A percentile compares a stretch with the other conserved stretches of the same genome.
phyloP scores from a whole-genome alignment of 2,113 vertebrate species.

The Chloropsis hardwickii region DNA sequence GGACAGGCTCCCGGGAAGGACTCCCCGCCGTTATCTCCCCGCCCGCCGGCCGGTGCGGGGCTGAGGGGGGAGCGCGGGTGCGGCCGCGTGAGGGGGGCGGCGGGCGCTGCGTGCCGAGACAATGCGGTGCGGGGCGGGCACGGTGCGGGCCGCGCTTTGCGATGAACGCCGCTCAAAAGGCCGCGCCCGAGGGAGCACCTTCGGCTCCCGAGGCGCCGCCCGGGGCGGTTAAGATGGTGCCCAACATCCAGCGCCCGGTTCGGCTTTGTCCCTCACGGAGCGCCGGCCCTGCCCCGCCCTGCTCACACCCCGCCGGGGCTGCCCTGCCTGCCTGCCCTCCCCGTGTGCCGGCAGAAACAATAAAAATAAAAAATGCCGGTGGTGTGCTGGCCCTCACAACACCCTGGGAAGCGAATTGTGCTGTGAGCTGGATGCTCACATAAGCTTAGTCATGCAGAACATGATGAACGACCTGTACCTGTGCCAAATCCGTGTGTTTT shows the following conservation, averaged over 20 bases:
- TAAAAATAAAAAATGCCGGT: not conserved
- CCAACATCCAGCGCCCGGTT: too few species aligned
- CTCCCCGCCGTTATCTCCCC: not conserved
- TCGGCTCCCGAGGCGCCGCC: not conserved
- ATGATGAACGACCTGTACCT: not conserved
- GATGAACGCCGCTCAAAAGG: not conserved
- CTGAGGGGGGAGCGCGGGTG: not conserved
- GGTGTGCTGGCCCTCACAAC: not conserved
- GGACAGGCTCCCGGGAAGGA: not conserved
- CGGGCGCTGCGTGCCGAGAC: not conserved
- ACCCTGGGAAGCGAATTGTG: not conserved
- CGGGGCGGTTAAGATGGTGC: not conserved
- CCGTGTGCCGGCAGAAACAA: not conserved
- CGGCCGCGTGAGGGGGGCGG: not conserved
- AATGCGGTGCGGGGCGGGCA: not conserved
- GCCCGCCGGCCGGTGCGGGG: not conserved
- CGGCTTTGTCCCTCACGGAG: not conserved
- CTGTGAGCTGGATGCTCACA: not conserved
- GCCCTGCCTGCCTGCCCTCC: not conserved
- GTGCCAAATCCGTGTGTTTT: not conserved
- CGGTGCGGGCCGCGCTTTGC: not conserved
- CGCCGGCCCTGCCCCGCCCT: not conserved
- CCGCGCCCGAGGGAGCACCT: not conserved
- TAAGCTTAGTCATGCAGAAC: constrained; percentile 47
- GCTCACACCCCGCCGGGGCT: not conserved